Evolutionary conservation across 37 sponge, comb jelly and placozoan species (phyloP).

Genomic region (Eunapius fragilis): DNA sequence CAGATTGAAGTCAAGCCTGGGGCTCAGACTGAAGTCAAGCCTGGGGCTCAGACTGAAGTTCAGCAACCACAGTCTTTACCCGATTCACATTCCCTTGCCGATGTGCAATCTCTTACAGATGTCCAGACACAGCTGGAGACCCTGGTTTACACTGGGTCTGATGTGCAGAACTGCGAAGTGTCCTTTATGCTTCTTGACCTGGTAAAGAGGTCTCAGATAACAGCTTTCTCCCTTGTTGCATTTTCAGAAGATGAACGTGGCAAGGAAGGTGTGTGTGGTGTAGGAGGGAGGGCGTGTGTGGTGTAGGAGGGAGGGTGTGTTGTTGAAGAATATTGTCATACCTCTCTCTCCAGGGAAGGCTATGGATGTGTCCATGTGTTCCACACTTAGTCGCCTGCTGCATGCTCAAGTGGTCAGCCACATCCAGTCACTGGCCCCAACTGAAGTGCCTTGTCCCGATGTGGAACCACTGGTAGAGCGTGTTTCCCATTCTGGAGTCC

Average conservation of each 20-base stretch:
- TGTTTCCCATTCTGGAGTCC: neutral
- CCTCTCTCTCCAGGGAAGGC: too few relatives aligned
- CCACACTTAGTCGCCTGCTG: conserved; percentile 31
- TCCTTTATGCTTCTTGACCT: conserved; percentile 26
- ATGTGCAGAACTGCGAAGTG: neutral
- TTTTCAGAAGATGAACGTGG: conserved; percentile 46
- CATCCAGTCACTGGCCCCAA: conserved; percentile 5
- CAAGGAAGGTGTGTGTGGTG: neutral
- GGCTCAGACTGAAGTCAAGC: too few relatives aligned
- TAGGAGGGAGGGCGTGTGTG: too few relatives aligned
- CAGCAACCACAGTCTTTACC: too few relatives aligned
- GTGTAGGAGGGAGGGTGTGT: too few relatives aligned
- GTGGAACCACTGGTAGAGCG: neutral
- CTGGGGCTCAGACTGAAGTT: too few relatives aligned
- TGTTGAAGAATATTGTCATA: too few relatives aligned
- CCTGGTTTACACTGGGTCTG: too few relatives aligned
- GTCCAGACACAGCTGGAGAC: too few relatives aligned
- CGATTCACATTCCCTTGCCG: too few relatives aligned
- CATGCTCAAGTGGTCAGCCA: neutral
- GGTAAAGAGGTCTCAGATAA: conserved; percentile 11
- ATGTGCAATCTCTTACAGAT: too few relatives aligned
- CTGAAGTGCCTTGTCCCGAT: conserved; percentile 4
- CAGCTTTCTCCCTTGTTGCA: conserved; percentile 12
- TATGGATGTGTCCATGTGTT: neutral
- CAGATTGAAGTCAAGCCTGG: too few relatives aligned